Evolutionary conservation across 2,888 invertebrate species (phyloP).

Genomic region (Holacanthella duospinosa): DNA sequence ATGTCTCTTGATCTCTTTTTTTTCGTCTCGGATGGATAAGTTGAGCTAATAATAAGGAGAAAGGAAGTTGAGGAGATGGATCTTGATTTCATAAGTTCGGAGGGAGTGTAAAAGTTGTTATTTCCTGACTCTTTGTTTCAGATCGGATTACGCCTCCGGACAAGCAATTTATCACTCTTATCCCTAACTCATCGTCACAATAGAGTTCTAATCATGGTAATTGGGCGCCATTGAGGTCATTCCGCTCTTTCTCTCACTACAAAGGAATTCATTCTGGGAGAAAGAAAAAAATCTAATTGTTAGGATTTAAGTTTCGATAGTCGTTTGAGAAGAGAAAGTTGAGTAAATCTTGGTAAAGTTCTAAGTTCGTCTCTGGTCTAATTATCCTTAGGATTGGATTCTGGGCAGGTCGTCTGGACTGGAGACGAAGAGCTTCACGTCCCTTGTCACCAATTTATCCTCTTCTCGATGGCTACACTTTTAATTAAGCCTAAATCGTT

Average conservation of each 20-base stretch:
- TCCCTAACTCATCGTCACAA: not conserved
- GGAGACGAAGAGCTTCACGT: no score
- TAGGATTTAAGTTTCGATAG: no score
- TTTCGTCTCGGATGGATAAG: not conserved
- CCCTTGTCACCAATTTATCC: conserved; percentile 38
- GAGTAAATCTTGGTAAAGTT: not conserved
- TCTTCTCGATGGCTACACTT: conserved; percentile 38
- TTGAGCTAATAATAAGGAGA: not conserved
- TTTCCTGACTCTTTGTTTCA: not conserved
- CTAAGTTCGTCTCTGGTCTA: not conserved
- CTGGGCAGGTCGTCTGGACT: no score
- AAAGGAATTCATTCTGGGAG: no score
- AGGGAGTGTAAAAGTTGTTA: not conserved
- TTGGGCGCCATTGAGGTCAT: not conserved
- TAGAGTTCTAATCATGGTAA: not conserved
- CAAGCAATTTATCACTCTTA: not conserved
- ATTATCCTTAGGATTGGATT: not conserved
- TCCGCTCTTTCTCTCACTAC: not conserved
- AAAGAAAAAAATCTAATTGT: not conserved
- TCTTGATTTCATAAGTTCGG: not conserved
- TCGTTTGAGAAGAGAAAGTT: not conserved
- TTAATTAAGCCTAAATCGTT: conserved; percentile 39
- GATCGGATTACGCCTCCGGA: not conserved
- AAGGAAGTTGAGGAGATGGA: not conserved
- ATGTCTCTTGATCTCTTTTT: not conserved